Base-by-base conservation (phyloP, 2,797 vertebrate genomes). In the Hafferia zeledoni region DNA sequence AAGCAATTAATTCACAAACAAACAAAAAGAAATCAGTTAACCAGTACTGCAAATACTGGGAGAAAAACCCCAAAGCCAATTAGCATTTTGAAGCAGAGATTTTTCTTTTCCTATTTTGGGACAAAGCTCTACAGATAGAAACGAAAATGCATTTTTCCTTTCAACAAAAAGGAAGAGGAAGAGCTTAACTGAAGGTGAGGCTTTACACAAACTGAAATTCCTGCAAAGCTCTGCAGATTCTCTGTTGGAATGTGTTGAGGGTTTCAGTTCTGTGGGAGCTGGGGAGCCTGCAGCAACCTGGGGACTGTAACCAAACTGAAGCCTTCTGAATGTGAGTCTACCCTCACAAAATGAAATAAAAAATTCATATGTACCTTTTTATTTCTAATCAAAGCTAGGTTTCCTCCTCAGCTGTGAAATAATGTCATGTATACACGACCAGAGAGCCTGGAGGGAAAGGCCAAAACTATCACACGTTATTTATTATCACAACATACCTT, bases 401-500 rank as follows among this genome's bases (percentile, higher is more conserved):
- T 79, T 94, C 33, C 43, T 61, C 43, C 61, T 52, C 70, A 84
- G 13, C 57, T 41, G 68, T 18, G 43, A 85, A 85, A 39, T 64
- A 55, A 5, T 49, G 16, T 20, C 57, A 76, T 0, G 2, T 57
- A 77, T 3, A 23, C 2, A 35, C 3, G 8, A 75, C 5, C 3
- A 3, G 25, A 82, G 61, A 77, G 27, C 27, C 35, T 33, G 41
- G 80, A 30, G 22, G 24, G 24, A 85, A 24, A 67, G 61, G 57
- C 5, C 37, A 64, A 46, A 44, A 46, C 14, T 17, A 53, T 52
- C 17, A 68, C 5, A 8, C 10, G 41, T 25, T 11, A 39, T 43
- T 1, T 17, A 59, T 43, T 63, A 19, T 17, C 20, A 39, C 18
- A 22, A 64, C 79, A 12, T 41, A 99, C 99, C 99, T 99, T 99